phyloP scores from a whole-genome alignment of 2,113 vertebrate species.

The Phalacrocorax aristotelis region DNA sequence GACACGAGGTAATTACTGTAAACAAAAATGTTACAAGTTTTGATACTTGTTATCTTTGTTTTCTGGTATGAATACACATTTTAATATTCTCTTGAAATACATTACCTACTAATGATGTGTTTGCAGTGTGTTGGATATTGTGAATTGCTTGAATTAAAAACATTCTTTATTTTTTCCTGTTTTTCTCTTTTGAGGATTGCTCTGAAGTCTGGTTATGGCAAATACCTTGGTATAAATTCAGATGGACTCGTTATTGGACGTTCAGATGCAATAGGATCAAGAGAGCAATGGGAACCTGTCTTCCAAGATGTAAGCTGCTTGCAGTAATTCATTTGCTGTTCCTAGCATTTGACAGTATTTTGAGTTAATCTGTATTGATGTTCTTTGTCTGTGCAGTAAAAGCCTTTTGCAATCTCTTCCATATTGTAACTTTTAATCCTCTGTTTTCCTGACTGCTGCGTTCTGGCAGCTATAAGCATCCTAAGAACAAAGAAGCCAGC shows the following conservation, averaged over 20 bases:
- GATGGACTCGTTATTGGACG: conserved; percentile 93
- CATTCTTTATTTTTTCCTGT: background rate
- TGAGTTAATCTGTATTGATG: background rate
- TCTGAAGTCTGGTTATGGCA: conserved; percentile 96
- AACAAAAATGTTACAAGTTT: background rate
- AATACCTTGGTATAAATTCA: conserved; percentile 94
- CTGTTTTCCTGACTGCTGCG: background rate
- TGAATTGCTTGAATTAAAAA: background rate
- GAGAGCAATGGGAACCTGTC: conserved; percentile 96
- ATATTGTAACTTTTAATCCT: background rate
- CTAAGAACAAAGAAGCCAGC: background rate
- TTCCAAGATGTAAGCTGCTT: conserved; percentile 88
- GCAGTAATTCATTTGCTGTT: background rate
- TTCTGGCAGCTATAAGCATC: background rate
- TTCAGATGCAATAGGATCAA: conserved; percentile 92
- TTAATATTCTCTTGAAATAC: background rate
- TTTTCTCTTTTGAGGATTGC: conserved; percentile 81
- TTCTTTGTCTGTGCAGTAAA: background rate
- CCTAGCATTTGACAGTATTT: background rate
- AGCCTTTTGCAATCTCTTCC: background rate
- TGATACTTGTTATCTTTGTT: background rate
- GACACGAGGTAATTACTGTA: conserved; percentile 83
- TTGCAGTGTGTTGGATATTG: background rate
- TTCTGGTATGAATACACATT: background rate
- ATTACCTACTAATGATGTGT: background rate